A percentile compares a stretch with the other conserved stretches of the same genome.
These are phyloP conservation scores for Aselliscus stoliczkanus DNA, from an alignment of 2,797 vertebrate species.

Conservation along the genomic window DNA sequence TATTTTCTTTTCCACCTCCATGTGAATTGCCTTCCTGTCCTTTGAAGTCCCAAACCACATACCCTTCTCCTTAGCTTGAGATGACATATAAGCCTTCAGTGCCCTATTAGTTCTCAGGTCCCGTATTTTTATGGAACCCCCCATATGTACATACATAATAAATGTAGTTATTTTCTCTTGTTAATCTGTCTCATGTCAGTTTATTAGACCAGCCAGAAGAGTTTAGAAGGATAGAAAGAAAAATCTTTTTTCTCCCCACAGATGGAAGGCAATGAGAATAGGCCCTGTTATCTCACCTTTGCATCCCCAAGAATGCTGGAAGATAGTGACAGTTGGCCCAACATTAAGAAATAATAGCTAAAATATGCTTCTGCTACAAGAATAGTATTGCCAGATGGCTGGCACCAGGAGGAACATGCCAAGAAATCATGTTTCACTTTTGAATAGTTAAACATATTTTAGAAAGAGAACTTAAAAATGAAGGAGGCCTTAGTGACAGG, in stretches of 20 bases:
- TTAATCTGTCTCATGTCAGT: background rate
- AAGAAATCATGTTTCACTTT: background rate
- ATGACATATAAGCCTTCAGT: background rate
- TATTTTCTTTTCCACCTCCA: background rate
- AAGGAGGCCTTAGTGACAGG: background rate
- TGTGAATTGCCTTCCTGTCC: background rate
- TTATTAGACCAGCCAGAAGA: background rate
- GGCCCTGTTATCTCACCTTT: rapidly evolving
- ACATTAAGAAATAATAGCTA: background rate
- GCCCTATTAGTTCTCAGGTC: background rate
- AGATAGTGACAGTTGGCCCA: background rate
- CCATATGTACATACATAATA: background rate
- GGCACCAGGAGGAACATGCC: background rate
- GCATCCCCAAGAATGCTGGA: background rate
- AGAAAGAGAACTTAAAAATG: background rate
- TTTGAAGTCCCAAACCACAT: background rate
- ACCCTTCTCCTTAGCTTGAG: background rate
- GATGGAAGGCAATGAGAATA: background rate
- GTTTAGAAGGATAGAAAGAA: background rate
- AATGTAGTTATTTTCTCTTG: background rate
- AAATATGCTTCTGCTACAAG: background rate
- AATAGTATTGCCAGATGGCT: constrained; percentile 10
- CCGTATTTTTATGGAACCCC: background rate
- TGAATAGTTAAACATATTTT: background rate
- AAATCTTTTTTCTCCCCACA: background rate